Base-by-base conservation (phyloP, 1,140 invertebrate species). In the Drosophila santomea region DNA sequence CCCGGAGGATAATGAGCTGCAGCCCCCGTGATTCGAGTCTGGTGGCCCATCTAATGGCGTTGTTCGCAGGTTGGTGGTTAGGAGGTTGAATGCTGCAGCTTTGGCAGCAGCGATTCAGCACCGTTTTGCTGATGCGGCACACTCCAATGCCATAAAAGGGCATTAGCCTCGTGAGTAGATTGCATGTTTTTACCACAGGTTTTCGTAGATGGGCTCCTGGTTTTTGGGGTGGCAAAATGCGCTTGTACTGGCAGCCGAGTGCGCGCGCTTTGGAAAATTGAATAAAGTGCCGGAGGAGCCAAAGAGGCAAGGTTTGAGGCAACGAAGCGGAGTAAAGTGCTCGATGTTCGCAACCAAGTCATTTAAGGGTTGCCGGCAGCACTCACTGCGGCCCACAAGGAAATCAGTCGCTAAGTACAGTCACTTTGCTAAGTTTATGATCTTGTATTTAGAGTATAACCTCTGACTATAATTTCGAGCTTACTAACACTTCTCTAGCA, bases 131-230 rank as follows among this genome's bases (percentile, higher is more conserved):
- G 81, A 85, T 78, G 81, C 73, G 74, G 77, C 82, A 84, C 80
- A 67, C 74, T 85, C 77, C 54, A 84, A 80, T 85, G 81, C 81
- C 81, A 80, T 85, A 85, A 85, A 85, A 85, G 81, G 81, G 81
- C 81, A 85, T 85, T 85, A 85, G 81, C 81, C 81, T 85, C 68
- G 57, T 77, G 77, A 80, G 68, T 61, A 78, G 63, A 74, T 57
- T 68, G 73, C 67, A 59, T 64, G 67, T 74, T 68, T 45, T 41
- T 23, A 64, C 45, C 58, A 60, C n/a, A 38, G 66, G 15, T 58
- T 62, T 62, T 39, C 45, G 23, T 44, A 12, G 17, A n/a, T 11
- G 20, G 61, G 8, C 38, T 14, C 11, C 4, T 10, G 38, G 3
- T 4, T 12, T 39, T 39, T 14, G 12, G 38, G 38, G 38, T 39